Conservation (phyloP, 1,140 invertebrate genomes). For the Pseudoatta argentina region DNA sequence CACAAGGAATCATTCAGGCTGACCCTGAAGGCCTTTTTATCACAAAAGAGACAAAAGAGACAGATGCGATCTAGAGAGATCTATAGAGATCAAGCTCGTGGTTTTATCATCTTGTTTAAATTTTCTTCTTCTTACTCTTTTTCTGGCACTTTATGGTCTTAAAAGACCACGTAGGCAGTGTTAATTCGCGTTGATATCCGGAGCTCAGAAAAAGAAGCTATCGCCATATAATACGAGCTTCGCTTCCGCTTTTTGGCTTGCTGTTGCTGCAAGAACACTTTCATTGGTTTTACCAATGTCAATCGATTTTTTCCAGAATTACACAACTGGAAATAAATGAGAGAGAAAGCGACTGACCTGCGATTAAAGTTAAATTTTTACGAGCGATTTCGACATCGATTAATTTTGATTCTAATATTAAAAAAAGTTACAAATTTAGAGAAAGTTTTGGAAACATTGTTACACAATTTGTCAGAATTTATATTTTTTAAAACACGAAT, state of each 20-base stretch:
- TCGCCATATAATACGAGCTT: constrained; percentile 75
- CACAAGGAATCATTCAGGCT: constrained; percentile 19
- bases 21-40: constrained; percentile 43
- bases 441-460: background rate
- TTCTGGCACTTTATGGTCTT: constrained; percentile 36
- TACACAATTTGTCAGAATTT: background rate
- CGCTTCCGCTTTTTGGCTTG: constrained; percentile 78
- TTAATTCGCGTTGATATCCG: constrained; percentile 36
- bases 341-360: background rate
- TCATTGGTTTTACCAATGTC: background rate
- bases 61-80: background rate
- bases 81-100: constrained; percentile 27
- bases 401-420: background rate
- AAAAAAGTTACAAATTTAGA: background rate
- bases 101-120: constrained; percentile 44
- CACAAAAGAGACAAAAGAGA: constrained; percentile 36
- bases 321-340: background rate
- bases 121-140: constrained; percentile 31
- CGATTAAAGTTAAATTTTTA: constrained; percentile 14
- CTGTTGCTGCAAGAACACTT: constrained; percentile 30
- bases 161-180: background rate
- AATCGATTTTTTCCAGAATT: background rate
- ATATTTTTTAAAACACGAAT: background rate
- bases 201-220: constrained; percentile 76
- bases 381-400: background rate